phyloP scores from a whole-genome alignment of 2,888 invertebrate species.

The Lycophotia porphyrea region DNA sequence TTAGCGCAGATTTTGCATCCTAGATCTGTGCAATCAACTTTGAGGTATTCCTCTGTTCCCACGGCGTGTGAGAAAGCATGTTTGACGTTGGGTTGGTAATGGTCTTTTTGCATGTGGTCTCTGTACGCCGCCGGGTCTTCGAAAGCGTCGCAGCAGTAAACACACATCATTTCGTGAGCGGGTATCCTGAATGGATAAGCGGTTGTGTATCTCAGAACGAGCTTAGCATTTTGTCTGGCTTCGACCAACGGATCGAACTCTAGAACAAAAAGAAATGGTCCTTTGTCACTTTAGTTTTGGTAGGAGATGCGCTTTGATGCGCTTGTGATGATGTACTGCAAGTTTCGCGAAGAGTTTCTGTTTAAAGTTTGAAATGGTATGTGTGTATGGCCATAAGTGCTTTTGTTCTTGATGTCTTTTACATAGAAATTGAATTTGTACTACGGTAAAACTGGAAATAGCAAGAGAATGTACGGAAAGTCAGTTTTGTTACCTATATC shows the following conservation, averaged over 20 bases:
- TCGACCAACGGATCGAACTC: constrained; percentile 76
- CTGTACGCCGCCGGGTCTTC: constrained; percentile 75
- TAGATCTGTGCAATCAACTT: constrained; percentile 80
- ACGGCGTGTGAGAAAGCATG: constrained; percentile 73
- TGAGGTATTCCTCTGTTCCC: constrained; percentile 65
- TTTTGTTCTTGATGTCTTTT: neutral
- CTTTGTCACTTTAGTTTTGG: constrained; percentile 65
- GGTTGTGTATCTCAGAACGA: constrained; percentile 78
- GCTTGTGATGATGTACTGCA: neutral
- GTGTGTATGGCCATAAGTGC: neutral
- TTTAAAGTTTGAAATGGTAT: neutral
- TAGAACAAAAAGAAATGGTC: constrained; percentile 82
- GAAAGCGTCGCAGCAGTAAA: constrained; percentile 77
- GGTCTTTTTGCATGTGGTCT: constrained; percentile 76
- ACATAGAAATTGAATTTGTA: neutral
- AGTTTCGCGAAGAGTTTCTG: neutral
- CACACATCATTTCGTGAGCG: constrained; percentile 77
- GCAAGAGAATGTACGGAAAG: neutral
- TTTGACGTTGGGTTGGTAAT: constrained; percentile 69
- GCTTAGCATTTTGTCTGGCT: constrained; percentile 80
- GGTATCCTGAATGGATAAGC: constrained; percentile 81
- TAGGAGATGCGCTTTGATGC: constrained; percentile 18
- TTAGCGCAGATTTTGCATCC: constrained; percentile 75
- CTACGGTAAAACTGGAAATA: neutral
- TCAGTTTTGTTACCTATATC: neutral